Base-by-base conservation (phyloP, 2,888 invertebrate species). In the Melanophora roralis region DNA sequence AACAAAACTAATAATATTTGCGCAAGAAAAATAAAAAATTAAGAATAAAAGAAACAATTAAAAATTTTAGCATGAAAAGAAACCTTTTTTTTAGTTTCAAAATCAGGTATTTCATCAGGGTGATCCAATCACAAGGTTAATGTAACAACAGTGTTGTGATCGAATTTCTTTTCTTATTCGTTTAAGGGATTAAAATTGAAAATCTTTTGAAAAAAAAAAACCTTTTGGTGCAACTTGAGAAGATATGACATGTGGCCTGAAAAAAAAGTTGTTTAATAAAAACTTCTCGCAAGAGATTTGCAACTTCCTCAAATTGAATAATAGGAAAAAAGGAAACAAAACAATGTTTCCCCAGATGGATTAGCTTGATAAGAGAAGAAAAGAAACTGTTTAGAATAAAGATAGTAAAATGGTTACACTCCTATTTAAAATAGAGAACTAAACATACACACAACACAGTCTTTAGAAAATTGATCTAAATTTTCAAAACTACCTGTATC, bases 161-260 rank as follows among this genome's bases (percentile, higher is more conserved):
- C 68, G 57, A 68, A 69, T 76, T 68, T 64, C 68, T 40, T 64
- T 59, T 64, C 27, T 27, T 11, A 36, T 55, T 45, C 55, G 14
- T 40, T 60, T 43, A 21, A 55, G 55, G 71, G 67, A 72, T 80
- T 71, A 72, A 71, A 16, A 14, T 43, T n/a, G 23, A 14, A 14
- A 60, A 74, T 51, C 19, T 72, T 40, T 36, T 72, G 38, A 55
- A 19, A 71, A 27, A 36, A 68, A 76, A n/a, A n/a, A n/a, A n/a
- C n/a, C n/a, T 4, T 27, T 12, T 79, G 64, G 69, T 81, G 83
- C 78, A 82, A 83, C 65, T 36, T 55, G 77, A 83, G 82, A 69
- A 43, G 75, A 78, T 71, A 73, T 83, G 83, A 81, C 83, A 83
- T 83, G 83, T 81, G 83, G 75, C 77, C 47, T 81, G 68, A 11